Evolutionary conservation across 1,140 invertebrate species (phyloP).

Genomic region (Branchinecta lindahli): DNA sequence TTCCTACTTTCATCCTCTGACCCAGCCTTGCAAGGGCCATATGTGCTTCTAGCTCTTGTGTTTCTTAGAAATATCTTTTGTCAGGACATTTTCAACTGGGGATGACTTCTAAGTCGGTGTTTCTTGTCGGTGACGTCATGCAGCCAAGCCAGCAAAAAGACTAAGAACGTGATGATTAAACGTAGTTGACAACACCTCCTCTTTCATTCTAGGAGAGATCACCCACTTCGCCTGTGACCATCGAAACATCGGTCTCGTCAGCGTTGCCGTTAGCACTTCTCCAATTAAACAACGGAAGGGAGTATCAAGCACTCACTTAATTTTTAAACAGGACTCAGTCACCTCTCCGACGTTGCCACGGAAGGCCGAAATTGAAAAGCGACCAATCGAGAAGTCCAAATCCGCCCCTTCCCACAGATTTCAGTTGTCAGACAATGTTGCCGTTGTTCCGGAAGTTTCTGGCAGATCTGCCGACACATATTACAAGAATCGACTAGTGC

Average conservation of each 20-base stretch:
- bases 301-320: neutral
- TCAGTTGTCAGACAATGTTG: neutral
- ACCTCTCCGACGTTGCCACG: neutral
- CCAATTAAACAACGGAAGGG: neutral
- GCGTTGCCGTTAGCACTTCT: neutral
- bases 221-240: neutral
- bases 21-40: too few species aligned
- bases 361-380: neutral
- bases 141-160: too few species aligned
- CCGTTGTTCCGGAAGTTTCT: neutral
- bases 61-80: too few species aligned
- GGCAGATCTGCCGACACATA: neutral
- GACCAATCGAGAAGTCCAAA: neutral
- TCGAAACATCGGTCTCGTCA: neutral
- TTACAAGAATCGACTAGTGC: neutral
- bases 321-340: constrained; percentile 6
- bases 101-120: too few species aligned
- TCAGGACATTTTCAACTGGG: too few species aligned
- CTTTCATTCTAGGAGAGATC: neutral
- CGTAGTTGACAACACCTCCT: neutral
- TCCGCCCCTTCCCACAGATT: neutral
- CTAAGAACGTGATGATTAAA: neutral
- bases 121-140: too few species aligned
- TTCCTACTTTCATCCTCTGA: too few species aligned
- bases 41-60: too few species aligned